Conservation (phyloP, 2,113 vertebrate genomes). For the Onychostruthus taczanowskii region DNA sequence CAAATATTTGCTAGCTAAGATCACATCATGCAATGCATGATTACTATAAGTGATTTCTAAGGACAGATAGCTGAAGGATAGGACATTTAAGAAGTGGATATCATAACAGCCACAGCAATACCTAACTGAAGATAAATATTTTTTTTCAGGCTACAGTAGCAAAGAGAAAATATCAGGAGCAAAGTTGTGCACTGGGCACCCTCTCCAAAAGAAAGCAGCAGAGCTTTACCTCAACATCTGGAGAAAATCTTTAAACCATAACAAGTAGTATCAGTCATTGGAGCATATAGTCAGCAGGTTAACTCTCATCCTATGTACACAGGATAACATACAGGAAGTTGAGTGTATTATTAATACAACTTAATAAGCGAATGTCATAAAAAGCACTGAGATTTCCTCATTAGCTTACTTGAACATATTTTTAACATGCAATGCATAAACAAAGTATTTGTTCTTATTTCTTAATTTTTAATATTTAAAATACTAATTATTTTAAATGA, state of each 20-base stretch:
- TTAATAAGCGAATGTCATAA: background rate
- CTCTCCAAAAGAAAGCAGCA: background rate
- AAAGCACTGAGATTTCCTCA: background rate
- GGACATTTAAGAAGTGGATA: background rate
- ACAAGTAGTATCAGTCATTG: background rate
- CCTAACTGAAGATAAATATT: background rate
- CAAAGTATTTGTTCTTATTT: background rate
- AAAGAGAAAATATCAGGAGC: background rate
- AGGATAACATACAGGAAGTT: background rate
- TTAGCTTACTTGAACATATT: background rate
- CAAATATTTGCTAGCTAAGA: background rate
- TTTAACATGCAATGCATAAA: background rate
- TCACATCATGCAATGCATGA: background rate
- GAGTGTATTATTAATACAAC: background rate
- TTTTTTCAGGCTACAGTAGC: background rate
- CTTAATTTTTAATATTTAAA: background rate
- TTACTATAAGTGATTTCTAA: background rate
- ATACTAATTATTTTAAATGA: background rate
- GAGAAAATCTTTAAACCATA: background rate
- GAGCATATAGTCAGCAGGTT: background rate
- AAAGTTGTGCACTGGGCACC: background rate
- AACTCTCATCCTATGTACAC: background rate
- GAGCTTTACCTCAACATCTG: background rate
- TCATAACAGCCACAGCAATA: background rate
- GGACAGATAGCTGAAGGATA: background rate